A percentile compares a stretch with the other conserved stretches of the same genome.
Evolutionary conservation across 2,113 vertebrate genomes (phyloP).

Genomic region (Taxidea taxus): DNA sequence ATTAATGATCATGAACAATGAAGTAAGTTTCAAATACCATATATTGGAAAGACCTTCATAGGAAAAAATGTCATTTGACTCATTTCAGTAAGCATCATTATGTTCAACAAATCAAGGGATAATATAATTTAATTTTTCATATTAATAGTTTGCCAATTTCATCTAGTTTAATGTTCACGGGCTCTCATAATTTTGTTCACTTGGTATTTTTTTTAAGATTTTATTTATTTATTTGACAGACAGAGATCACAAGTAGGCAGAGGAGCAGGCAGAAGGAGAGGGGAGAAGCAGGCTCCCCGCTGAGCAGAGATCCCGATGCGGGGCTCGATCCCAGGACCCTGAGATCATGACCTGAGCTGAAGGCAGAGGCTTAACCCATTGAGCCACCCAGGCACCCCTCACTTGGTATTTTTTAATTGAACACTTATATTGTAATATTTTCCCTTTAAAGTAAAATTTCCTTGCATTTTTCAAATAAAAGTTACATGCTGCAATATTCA

Average conservation of each 20-base stretch:
- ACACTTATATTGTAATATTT: not conserved
- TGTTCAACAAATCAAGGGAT: conserved; percentile 34
- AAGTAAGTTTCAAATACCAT: not conserved
- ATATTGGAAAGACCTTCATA: not conserved
- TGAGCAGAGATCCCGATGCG: no score
- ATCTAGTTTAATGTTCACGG: conserved; percentile 34
- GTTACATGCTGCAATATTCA: not conserved
- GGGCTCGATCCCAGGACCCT: no score
- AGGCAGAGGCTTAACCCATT: no score
- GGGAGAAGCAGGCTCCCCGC: no score
- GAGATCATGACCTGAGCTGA: no score
- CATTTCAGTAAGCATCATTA: conserved; percentile 31
- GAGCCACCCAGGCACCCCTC: no score
- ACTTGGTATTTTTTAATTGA: conserved; percentile 15
- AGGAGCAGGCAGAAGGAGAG: no score
- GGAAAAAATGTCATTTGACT: not conserved
- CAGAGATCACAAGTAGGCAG: no score
- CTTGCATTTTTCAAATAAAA: conserved; percentile 13
- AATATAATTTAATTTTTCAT: conserved; percentile 50
- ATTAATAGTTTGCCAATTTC: not conserved
- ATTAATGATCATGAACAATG: conserved; percentile 3
- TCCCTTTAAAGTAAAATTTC: not conserved
- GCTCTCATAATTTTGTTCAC: not conserved
- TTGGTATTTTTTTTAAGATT: conserved; percentile 41
- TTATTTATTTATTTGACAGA: no score